Evolutionary conservation across 2,888 invertebrate species (phyloP).

Genomic region (Orthosia gracilis): DNA sequence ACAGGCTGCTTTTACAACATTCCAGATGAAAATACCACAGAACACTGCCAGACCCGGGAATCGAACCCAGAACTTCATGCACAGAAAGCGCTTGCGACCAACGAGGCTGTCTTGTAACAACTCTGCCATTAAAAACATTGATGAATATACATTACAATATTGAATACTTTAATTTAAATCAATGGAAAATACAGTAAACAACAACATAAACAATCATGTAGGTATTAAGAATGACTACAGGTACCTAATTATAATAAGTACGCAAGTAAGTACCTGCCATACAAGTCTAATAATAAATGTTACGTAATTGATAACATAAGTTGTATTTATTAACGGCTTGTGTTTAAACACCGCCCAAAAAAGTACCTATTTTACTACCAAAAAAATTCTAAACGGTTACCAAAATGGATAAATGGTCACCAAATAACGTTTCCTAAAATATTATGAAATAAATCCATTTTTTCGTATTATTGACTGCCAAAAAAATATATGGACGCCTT

Average conservation of each 20-base stretch:
- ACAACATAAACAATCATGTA: background rate
- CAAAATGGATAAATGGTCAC: too few relatives aligned
- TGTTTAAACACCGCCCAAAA: too few relatives aligned
- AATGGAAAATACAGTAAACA: constrained; percentile 1
- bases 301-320: constrained; percentile 39
- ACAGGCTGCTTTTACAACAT: background rate
- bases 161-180: constrained; percentile 13
- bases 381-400: too few relatives aligned
- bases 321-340: constrained; percentile 29
- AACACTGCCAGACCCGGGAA: background rate
- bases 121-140: background rate
- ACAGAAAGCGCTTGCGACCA: background rate
- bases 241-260: constrained; percentile 20
- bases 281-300: constrained; percentile 50
- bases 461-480: too few relatives aligned
- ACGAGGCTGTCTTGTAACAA: background rate
- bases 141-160: background rate
- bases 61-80: background rate
- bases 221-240: background rate
- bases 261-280: constrained; percentile 13
- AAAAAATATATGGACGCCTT: too few relatives aligned
- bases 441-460: too few relatives aligned
- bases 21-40: background rate
- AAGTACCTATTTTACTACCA: too few relatives aligned
- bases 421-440: too few relatives aligned